Evolutionary conservation across 2,113 vertebrate genomes (phyloP), one percentile per base, ranked within the genome.

Genomic region (Spea bombifrons): DNA sequence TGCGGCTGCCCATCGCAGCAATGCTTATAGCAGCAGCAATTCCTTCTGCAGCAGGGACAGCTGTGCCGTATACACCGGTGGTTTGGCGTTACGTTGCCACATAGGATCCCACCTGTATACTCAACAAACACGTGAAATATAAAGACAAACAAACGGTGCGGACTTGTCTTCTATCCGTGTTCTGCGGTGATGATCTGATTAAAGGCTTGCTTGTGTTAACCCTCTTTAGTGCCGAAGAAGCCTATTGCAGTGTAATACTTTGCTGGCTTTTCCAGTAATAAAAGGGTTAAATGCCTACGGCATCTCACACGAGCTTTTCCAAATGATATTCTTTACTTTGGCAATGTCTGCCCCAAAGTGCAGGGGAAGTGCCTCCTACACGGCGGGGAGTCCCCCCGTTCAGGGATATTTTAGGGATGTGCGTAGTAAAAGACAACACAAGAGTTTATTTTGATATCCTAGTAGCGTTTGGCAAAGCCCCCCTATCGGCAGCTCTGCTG

Each of bases 121-220:
- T 49, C 68, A 64, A n/a, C 3, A 63, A 43, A 43, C 63, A 73
- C 67, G 50, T 59, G 43, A 43, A 66, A 48, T 66, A 66, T 66
- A 79, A 48, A 30, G 63, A 79, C 67, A 57, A 47, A 72, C 66
- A 72, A 65, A 80, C 73, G 50, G 78, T 80, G 78, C 78, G 74
- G 74, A 80, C 68, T 61, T 53, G 61, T 64, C 63, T 49, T 59
- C 2, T 48, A 59, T 65, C 63, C 5, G 63, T 17, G 5, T 47
- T 49, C 55, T 63, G n/a, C 57, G 13, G 53, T 59, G 65, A 69
- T 43, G 10, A n/a, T 43, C n/a, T 4, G 55, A 30, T 47, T 61
- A 46, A n/a, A n/a, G 43, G 43, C 61, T 47, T 16, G 55, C 15
- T 12, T 15, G 44, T 4, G 49, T 44, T 49, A 13, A 49, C 45